Evolutionary conservation across 2,113 vertebrate species (phyloP).

Genomic region (Bagarius yarrelli): DNA sequence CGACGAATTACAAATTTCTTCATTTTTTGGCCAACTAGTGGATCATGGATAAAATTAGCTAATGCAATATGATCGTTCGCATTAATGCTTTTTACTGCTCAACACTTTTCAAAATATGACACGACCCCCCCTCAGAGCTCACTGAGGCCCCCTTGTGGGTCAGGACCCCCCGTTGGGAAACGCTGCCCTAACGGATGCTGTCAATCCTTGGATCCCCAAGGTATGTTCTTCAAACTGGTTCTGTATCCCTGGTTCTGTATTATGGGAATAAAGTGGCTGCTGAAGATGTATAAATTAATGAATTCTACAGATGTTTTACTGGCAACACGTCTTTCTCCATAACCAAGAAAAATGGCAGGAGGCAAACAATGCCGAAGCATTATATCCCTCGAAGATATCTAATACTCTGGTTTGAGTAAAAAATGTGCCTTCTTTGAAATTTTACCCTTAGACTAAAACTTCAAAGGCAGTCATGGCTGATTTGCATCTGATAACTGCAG

Average conservation of each 20-base stretch:
- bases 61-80: no score
- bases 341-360: background rate
- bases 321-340: background rate
- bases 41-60: no score
- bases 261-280: background rate
- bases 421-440: constrained; percentile 40
- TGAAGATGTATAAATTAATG: background rate
- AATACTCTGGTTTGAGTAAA: background rate
- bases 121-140: no score
- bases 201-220: background rate
- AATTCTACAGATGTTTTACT: background rate
- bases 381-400: background rate
- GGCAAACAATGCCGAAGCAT: constrained; percentile 8
- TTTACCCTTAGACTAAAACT: constrained; percentile 36
- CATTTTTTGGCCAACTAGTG: no score
- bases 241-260: background rate
- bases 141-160: no score
- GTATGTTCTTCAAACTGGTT: background rate
- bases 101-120: no score
- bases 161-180: no score
- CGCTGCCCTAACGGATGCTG: background rate
- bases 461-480: constrained; percentile 47
- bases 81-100: no score
- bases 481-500: constrained; percentile 44
- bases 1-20: no score